Evolutionary conservation across 2,888 invertebrate species (phyloP).

Genomic region (Nomada fucata): DNA sequence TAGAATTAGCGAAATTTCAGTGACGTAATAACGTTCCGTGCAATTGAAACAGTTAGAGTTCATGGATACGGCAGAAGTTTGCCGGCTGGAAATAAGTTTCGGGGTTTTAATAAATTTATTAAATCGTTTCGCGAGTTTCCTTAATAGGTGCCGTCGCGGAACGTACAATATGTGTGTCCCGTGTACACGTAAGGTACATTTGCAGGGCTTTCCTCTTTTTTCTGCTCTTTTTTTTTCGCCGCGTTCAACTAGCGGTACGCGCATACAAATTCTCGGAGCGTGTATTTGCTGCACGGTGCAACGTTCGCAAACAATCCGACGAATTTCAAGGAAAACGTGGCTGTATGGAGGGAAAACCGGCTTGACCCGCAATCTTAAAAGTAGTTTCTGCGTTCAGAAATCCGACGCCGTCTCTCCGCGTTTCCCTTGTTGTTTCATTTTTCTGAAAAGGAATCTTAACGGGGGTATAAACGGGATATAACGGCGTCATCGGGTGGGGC

Average conservation of each 20-base stretch:
- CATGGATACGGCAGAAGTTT: too few relatives aligned
- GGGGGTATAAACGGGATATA: neutral
- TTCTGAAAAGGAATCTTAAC: slow-evolving; percentile 11
- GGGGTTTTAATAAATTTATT: too few relatives aligned
- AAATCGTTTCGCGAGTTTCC: too few relatives aligned
- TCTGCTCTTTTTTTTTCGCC: too few relatives aligned
- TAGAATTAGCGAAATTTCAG: too few relatives aligned
- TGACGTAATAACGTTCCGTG: too few relatives aligned
- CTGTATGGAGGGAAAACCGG: neutral
- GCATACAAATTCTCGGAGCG: slow-evolving; percentile 5
- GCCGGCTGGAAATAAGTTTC: too few relatives aligned
- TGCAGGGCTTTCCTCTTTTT: too few relatives aligned
- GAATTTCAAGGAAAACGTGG: neutral
- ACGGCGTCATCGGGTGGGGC: neutral
- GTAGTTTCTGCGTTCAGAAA: slow-evolving; percentile 5
- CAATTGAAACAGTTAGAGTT: too few relatives aligned
- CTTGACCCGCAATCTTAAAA: slow-evolving; percentile 10
- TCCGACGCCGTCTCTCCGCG: slow-evolving; percentile 12
- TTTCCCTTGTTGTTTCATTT: neutral
- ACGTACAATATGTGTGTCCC: too few relatives aligned
- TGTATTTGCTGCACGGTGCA: neutral
- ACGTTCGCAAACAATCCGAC: slow-evolving; percentile 4
- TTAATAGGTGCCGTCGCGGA: neutral
- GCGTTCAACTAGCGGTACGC: neutral
- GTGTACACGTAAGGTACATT: too few relatives aligned